Base-by-base conservation (phyloP, 2,797 vertebrate species). In the Sebastes reedi region DNA sequence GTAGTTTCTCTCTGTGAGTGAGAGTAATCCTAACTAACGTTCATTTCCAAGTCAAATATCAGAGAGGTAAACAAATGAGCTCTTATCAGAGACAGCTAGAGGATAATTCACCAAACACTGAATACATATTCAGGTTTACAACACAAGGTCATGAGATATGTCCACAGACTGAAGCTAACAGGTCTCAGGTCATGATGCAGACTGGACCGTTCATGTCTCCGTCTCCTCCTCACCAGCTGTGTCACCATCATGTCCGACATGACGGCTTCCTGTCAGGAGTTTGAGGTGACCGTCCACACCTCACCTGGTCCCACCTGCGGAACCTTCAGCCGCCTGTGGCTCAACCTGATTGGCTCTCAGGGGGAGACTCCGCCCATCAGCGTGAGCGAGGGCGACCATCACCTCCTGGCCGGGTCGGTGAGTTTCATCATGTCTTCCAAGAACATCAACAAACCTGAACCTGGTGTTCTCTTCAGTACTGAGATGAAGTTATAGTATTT, bases 371-470 rank as follows among this genome's bases (percentile, higher is more conserved):
- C 67, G 20, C 88, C 93, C 29, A 61, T 86, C 34, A 82, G 3
- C 0, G 42, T 93, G 36, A 87, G 72, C 4, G 3, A 75, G 14
- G 64, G 55, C 1, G 27, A 81, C 20, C 76, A 29, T 8, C 87
- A 67, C 59, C 92, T 95, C 22, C 71, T 94, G 32, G 83, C 93
- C 20, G 94, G 92, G 67, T 93, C 86, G 4, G 94, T 95, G 88
- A 90, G 92, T 79, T 64, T 72, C 34, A 20, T 5, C 22, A 5
- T 8, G 34, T 32, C 34, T 54, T 70, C 18, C 8, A 20, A 52
- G 18, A 52, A n/a, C 46, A 50, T 16, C 46, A 50, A 50, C 46
- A 18, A 50, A 50, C 46, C 46, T 18, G 46, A 42, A 42, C 0
- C 39, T 16, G 14, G 1, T 42, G 39, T 42, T n/a, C 46, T 50